phyloP scores from a whole-genome alignment of 2,797 vertebrate genomes.

The Synaphobranchus kaupii region DNA sequence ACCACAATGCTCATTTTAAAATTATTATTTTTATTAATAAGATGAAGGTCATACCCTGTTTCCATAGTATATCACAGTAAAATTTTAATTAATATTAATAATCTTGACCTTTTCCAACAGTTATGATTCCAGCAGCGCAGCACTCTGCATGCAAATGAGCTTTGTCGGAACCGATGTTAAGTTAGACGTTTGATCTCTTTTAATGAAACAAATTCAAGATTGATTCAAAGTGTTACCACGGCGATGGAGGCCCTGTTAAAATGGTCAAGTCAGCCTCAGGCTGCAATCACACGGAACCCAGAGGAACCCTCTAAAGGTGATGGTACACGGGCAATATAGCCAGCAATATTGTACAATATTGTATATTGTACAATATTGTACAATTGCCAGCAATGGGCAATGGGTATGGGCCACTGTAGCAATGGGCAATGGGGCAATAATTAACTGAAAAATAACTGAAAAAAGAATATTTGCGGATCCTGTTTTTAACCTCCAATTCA shows the following conservation, averaged over 20 bases:
- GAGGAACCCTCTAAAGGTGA: neutral
- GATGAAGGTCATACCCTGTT: slow-evolving; percentile 18
- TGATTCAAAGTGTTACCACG: neutral
- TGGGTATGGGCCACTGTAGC: too few relatives aligned
- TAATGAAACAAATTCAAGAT: slow-evolving; percentile 25
- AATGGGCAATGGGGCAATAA: too few relatives aligned
- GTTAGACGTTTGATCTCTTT: slow-evolving; percentile 3
- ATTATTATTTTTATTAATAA: slow-evolving; percentile 13
- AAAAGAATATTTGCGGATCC: too few relatives aligned
- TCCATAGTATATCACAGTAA: slow-evolving; percentile 16
- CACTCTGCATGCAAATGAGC: slow-evolving; percentile 20
- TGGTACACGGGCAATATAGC: too few relatives aligned
- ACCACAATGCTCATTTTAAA: neutral
- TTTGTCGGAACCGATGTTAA: slow-evolving; percentile 5
- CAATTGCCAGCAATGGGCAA: too few relatives aligned
- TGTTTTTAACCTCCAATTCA: too few relatives aligned
- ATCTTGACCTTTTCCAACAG: slow-evolving; percentile 31
- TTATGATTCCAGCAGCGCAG: slow-evolving; percentile 1
- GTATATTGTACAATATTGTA: too few relatives aligned
- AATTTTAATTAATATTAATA: slow-evolving; percentile 23
- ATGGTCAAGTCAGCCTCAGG: neutral
- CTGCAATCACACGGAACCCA: neutral
- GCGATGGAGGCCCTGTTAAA: neutral
- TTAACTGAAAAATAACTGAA: too few relatives aligned
- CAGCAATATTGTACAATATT: too few relatives aligned